Conservation (phyloP, 2,797 vertebrate species). For the Epinephelus awoara region DNA sequence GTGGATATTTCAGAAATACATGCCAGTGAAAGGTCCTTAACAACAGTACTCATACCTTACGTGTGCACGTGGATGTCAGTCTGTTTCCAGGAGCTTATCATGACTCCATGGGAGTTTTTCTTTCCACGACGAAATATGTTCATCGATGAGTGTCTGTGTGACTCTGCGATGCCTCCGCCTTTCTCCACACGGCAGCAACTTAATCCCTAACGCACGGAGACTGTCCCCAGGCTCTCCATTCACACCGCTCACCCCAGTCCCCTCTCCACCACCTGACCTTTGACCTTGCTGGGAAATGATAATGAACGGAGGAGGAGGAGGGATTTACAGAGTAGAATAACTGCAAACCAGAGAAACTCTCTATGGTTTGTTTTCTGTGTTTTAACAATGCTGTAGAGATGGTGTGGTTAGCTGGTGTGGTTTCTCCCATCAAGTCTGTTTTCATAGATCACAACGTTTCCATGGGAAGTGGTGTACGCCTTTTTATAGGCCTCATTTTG, state of each 20-base stretch:
- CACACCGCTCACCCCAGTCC: slow-evolving; percentile 23
- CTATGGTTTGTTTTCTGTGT: neutral
- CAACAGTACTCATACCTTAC: neutral
- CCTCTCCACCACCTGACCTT: slow-evolving; percentile 45
- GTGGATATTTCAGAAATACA: neutral
- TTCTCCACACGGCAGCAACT: slow-evolving; percentile 69
- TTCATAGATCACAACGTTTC: no score
- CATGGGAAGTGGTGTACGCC: no score
- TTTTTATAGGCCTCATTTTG: no score
- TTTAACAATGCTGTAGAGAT: neutral
- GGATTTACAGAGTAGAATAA: neutral
- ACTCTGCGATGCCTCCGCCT: slow-evolving; percentile 67
- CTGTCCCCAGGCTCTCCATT: slow-evolving; percentile 67
- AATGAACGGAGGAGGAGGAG: slow-evolving; percentile 11
- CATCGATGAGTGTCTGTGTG: slow-evolving; percentile 63
- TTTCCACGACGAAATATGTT: neutral
- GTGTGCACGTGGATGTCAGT: slow-evolving; percentile 21
- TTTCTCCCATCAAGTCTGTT: no score
- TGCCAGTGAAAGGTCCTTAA: neutral
- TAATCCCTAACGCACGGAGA: slow-evolving; percentile 72
- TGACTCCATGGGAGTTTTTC: slow-evolving; percentile 29
- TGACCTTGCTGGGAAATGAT: slow-evolving; percentile 40
- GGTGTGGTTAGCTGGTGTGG: no score
- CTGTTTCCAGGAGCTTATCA: slow-evolving; percentile 43
- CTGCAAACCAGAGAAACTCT: neutral